These are phyloP conservation scores for Apodemia duryi DNA, from an alignment of 2,888 invertebrate genomes.

Conservation along the genomic window DNA sequence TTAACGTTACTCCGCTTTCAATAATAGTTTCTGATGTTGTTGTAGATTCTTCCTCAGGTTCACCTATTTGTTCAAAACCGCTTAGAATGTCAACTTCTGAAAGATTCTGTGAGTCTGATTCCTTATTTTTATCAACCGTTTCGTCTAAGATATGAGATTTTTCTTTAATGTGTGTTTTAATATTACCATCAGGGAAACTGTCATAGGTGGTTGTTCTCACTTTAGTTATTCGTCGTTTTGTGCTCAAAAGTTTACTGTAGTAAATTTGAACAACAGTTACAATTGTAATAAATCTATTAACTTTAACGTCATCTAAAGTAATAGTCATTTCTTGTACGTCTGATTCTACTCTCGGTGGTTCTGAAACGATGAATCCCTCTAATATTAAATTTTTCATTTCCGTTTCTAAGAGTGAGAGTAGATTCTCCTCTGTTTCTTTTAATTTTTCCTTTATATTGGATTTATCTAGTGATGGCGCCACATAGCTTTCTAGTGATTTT, in stretches of 20 bases:
- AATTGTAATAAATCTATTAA: constrained; percentile 10
- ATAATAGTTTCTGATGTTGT: constrained; percentile 32
- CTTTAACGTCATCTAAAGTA: background rate
- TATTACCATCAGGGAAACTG: constrained; percentile 23
- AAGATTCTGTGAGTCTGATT: background rate
- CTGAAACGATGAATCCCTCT: background rate
- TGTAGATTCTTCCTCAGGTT: constrained; percentile 30
- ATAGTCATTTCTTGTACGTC: background rate
- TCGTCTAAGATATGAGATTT: constrained; percentile 22
- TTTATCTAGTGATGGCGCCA: background rate
- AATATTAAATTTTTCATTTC: background rate
- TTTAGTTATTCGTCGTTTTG: constrained; percentile 22
- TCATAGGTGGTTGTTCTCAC: constrained; percentile 20
- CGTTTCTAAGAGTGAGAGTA: background rate
- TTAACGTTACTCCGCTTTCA: constrained; percentile 36
- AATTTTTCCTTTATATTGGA: background rate
- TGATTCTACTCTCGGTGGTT: background rate
- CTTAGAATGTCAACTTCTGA: constrained; percentile 2
- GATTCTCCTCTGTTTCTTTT: background rate
- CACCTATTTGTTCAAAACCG: constrained; percentile 30
- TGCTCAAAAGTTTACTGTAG: constrained; percentile 11
- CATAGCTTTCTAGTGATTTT: background rate
- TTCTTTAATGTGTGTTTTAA: constrained; percentile 22
- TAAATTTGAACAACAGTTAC: constrained; percentile 19
- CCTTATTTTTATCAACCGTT: constrained; percentile 4